phyloP scores from a whole-genome alignment of 1,140 invertebrate genomes.

The Drosophila tani region DNA sequence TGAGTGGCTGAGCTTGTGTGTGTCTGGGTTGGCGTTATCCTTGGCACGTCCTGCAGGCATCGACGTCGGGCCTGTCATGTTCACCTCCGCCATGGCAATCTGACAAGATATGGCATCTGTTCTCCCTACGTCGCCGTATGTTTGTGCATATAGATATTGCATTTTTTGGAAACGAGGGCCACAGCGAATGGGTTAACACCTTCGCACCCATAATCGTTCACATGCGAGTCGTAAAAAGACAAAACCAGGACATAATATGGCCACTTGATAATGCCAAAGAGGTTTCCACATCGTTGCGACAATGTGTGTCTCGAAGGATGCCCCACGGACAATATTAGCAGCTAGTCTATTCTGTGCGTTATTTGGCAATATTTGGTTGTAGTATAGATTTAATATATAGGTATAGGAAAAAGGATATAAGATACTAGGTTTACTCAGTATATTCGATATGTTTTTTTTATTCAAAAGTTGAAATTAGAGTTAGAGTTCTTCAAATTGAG shows the following conservation, averaged over 20 bases:
- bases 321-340: constrained; percentile 13
- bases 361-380: neutral
- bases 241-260: constrained; percentile 56
- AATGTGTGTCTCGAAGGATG: constrained; percentile 17
- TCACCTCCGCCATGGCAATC: constrained; percentile 66
- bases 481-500: too few relatives aligned
- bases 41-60: constrained; percentile 73
- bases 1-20: constrained; percentile 10
- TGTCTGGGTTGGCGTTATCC: constrained; percentile 62
- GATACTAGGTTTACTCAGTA: neutral
- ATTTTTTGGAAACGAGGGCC: constrained; percentile 23
- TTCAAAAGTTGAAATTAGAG: too few relatives aligned
- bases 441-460: too few relatives aligned
- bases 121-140: constrained; percentile 32
- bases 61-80: constrained; percentile 53
- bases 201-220: constrained; percentile 66
- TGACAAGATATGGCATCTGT: constrained; percentile 74
- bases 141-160: constrained; percentile 58
- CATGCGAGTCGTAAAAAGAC: constrained; percentile 61
- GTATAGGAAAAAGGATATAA: too few relatives aligned
- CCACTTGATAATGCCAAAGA: constrained; percentile 50
- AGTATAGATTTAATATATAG: too few relatives aligned
- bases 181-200: constrained; percentile 13
- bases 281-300: constrained; percentile 4
- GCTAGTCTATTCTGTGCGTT: neutral